Conservation (phyloP, 1,140 invertebrate genomes). For the Drosophila azteca region DNA sequence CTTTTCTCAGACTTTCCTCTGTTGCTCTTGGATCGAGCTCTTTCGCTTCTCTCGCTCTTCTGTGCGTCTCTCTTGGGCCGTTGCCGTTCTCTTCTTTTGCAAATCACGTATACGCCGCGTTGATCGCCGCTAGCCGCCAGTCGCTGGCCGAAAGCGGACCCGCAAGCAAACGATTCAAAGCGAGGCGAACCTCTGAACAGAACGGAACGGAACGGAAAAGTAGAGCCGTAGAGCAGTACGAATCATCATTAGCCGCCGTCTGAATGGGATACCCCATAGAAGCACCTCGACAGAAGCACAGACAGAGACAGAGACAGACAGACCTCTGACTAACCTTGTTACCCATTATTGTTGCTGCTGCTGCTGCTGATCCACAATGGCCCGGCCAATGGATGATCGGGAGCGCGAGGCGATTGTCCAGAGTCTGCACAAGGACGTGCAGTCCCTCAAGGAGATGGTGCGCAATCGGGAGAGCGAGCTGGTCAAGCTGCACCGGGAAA, state of each 20-base stretch:
- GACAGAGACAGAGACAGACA: conserved; percentile 2
- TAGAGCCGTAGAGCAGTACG: conserved; percentile 17
- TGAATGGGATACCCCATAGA: conserved; percentile 46
- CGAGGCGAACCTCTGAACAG: conserved; percentile 23
- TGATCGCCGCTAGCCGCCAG: conserved; percentile 56
- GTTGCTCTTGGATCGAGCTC: conserved; percentile 1
- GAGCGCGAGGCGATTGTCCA: conserved; percentile 52
- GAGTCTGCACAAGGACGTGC: conserved; percentile 51
- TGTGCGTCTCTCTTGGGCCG: neutral
- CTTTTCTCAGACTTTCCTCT: neutral
- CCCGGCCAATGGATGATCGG: conserved; percentile 32
- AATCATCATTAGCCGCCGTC: conserved; percentile 13
- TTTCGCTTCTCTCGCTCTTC: conserved; percentile 1
- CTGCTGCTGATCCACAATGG: conserved; percentile 32
- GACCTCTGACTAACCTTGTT: neutral
- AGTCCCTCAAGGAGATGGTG: conserved; percentile 59
- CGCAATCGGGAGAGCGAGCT: conserved; percentile 60
- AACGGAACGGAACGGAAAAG: conserved; percentile 34
- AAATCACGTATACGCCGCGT: conserved; percentile 70
- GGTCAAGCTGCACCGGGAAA: conserved; percentile 85
- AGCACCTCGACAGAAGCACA: neutral
- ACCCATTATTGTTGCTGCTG: neutral
- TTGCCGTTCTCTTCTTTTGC: conserved; percentile 15
- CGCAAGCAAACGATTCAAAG: conserved; percentile 17
- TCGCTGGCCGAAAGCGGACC: conserved; percentile 46